Conservation (phyloP, 2,797 vertebrate genomes). For the Sebastes taczanowskii region DNA sequence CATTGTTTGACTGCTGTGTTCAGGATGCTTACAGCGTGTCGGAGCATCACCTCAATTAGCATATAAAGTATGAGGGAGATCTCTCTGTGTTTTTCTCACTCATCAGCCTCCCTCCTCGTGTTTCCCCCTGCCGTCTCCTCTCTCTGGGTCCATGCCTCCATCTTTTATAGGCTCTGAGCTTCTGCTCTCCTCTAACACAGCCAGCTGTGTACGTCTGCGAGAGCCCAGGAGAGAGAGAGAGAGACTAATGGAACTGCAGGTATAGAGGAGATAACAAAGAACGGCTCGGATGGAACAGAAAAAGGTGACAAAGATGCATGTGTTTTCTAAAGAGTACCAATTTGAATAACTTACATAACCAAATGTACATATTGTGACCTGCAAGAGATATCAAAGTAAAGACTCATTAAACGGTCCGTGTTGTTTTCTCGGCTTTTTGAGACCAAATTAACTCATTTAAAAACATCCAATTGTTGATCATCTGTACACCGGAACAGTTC, state of each 20-base stretch:
- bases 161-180: constrained; percentile 1
- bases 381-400: background rate
- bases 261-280: background rate
- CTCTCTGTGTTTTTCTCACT: constrained; percentile 41
- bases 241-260: background rate
- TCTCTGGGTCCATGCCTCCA: constrained; percentile 1
- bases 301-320: background rate
- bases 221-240: background rate
- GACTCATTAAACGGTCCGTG: background rate
- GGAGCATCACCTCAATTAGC: constrained; percentile 62
- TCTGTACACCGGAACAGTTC: background rate
- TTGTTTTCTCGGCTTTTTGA: background rate
- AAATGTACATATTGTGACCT: background rate
- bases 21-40: constrained; percentile 59
- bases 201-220: background rate
- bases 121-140: constrained; percentile 22
- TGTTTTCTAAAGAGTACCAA: too few relatives aligned
- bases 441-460: background rate
- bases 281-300: background rate
- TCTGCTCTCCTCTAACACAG: background rate
- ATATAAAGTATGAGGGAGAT: constrained; percentile 58
- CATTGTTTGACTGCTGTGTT: constrained; percentile 55
- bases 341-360: background rate
- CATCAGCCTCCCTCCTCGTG: constrained; percentile 27
- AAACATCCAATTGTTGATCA: background rate